phyloP scores from a whole-genome alignment of 2,113 vertebrate species.

The Triplophysa rosa region DNA sequence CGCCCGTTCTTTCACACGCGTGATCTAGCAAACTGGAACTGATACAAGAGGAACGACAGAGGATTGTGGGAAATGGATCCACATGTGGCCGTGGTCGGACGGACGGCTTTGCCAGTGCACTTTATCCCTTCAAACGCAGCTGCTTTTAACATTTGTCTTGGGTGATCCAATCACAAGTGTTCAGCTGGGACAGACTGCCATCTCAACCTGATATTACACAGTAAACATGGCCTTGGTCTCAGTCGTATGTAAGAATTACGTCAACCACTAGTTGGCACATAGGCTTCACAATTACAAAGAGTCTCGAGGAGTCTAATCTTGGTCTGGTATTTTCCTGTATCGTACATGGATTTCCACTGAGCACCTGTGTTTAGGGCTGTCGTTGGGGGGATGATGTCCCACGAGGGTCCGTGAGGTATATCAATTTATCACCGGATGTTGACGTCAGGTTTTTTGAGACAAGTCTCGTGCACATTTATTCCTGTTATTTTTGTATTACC shows the following conservation, averaged over 20 bases:
- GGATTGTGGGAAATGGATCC: slow-evolving; percentile 61
- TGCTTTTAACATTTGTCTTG: neutral
- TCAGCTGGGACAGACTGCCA: neutral
- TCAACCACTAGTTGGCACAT: neutral
- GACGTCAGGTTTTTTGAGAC: too few relatives aligned
- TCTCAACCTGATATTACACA: neutral
- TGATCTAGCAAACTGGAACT: slow-evolving; percentile 19
- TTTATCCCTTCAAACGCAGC: slow-evolving; percentile 51
- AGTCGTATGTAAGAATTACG: too few relatives aligned
- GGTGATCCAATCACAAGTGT: slow-evolving; percentile 6
- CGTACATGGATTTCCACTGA: too few relatives aligned
- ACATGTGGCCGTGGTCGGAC: slow-evolving; percentile 57
- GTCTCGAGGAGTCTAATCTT: neutral
- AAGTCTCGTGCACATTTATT: too few relatives aligned
- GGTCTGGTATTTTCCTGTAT: too few relatives aligned
- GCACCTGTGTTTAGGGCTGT: too few relatives aligned
- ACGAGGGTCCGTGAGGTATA: too few relatives aligned
- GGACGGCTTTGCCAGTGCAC: slow-evolving; percentile 64
- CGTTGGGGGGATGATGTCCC: too few relatives aligned
- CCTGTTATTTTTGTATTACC: too few relatives aligned
- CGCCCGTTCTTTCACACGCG: slow-evolving; percentile 19
- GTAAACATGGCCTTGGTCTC: neutral
- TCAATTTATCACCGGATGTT: too few relatives aligned
- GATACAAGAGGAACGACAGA: slow-evolving; percentile 49
- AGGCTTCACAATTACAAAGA: neutral